These are phyloP conservation scores for Mesembrinibis cayennensis DNA, from an alignment of 2,113 vertebrate species.

Conservation along the genomic window DNA sequence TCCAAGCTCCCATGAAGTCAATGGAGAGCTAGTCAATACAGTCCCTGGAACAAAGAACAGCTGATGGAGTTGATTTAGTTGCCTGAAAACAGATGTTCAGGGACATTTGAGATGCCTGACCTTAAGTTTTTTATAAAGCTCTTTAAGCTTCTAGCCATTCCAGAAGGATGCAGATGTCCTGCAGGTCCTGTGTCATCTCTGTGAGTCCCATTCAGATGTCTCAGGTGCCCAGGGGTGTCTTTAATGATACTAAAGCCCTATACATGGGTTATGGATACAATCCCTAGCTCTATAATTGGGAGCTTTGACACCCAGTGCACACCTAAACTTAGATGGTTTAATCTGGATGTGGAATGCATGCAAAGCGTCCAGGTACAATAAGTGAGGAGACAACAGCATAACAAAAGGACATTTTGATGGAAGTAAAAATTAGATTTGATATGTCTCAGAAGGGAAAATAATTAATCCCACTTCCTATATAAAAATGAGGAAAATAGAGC, in stretches of 20 bases:
- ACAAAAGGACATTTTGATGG: neutral
- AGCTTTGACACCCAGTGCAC: neutral
- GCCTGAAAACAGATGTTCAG: neutral
- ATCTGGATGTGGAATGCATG: neutral
- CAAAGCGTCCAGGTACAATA: neutral
- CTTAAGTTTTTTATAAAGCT: neutral
- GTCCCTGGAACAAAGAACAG: neutral
- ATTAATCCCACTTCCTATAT: neutral
- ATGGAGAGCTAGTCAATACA: neutral
- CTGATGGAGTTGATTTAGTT: neutral
- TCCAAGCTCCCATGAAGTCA: neutral
- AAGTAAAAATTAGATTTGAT: neutral
- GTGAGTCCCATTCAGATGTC: neutral
- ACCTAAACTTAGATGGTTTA: neutral
- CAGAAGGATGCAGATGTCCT: neutral
- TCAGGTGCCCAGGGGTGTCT: neutral
- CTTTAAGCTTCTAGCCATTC: neutral
- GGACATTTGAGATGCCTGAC: neutral
- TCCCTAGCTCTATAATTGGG: neutral
- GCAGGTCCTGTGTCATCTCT: neutral
- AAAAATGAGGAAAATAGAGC: neutral
- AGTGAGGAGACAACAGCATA: neutral
- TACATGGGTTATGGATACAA: neutral
- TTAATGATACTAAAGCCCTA: neutral
- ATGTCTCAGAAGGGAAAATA: neutral